Percentiles rank a stretch among this genome's conserved stretches.
Evolutionary conservation across 2,888 invertebrate species (phyloP).

Genomic region (Agriotes lineatus): DNA sequence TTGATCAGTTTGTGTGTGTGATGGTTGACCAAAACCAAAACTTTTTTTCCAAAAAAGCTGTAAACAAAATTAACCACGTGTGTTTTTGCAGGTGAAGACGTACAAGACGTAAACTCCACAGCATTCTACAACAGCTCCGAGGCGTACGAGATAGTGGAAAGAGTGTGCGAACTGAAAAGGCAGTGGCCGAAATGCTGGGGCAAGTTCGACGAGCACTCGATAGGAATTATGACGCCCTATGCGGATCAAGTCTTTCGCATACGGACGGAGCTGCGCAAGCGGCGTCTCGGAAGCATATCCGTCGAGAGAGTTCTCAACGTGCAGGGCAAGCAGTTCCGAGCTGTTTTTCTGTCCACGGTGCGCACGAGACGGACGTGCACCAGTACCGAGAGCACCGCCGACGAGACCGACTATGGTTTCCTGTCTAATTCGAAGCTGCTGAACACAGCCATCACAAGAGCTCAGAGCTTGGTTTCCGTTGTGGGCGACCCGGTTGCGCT

Average conservation of each 20-base stretch:
- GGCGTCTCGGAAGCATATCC: constrained; percentile 79
- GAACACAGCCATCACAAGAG: constrained; percentile 86
- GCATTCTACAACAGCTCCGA: constrained; percentile 87
- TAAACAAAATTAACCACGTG: no score
- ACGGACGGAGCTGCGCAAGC: constrained; percentile 80
- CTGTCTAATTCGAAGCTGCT: constrained; percentile 84
- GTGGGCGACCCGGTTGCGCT: constrained; percentile 88
- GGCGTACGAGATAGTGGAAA: constrained; percentile 83
- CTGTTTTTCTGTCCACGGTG: constrained; percentile 84
- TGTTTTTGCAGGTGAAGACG: constrained; percentile 84
- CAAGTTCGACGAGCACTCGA: constrained; percentile 79
- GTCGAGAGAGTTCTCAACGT: constrained; percentile 88
- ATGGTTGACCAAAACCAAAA: no score
- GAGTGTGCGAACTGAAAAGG: constrained; percentile 78
- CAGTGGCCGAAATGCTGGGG: constrained; percentile 83
- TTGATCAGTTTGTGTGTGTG: no score
- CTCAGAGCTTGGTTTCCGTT: constrained; percentile 85
- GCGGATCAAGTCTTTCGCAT: constrained; percentile 84
- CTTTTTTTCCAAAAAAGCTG: no score
- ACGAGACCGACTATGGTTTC: constrained; percentile 83
- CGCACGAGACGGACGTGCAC: constrained; percentile 80
- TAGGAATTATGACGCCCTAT: constrained; percentile 89
- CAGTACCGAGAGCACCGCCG: constrained; percentile 64
- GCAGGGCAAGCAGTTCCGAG: constrained; percentile 89
- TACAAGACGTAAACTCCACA: constrained; percentile 82